Evolutionary conservation across 2,797 vertebrate species (phyloP).

Genomic region (Lates japonicus): DNA sequence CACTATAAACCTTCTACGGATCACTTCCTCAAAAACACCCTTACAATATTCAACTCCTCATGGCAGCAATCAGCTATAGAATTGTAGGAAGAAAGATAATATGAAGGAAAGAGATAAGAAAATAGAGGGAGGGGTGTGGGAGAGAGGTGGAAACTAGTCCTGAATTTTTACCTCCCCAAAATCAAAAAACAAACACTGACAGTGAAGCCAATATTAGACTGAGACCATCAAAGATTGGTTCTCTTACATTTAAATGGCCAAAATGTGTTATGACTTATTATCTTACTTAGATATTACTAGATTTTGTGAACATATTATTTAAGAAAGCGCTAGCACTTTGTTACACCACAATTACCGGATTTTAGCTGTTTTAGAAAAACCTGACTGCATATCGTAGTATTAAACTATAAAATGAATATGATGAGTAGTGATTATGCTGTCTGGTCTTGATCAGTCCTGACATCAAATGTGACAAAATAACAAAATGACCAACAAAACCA

Average conservation of each 20-base stretch:
- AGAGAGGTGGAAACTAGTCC: neutral
- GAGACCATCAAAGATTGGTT: neutral
- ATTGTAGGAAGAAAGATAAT: constrained; percentile 47
- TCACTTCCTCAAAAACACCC: constrained; percentile 73
- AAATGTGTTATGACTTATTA: neutral
- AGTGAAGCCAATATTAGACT: neutral
- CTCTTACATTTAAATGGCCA: neutral
- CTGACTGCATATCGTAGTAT: no score
- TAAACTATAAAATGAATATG: neutral
- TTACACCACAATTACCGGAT: neutral
- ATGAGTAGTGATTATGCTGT: neutral
- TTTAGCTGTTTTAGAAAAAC: neutral
- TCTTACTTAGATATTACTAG: neutral
- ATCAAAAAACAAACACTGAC: constrained; percentile 14
- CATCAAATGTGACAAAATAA: neutral
- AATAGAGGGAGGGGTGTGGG: constrained; percentile 10
- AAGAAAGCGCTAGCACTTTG: neutral
- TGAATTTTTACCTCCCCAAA: neutral
- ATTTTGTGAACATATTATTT: neutral
- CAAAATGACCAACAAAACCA: neutral
- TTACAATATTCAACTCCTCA: constrained; percentile 72
- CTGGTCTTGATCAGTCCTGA: neutral
- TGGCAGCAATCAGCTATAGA: constrained; percentile 51
- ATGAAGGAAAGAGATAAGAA: constrained; percentile 23
- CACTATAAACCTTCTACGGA: constrained; percentile 71